Base-by-base conservation (phyloP, 1,140 invertebrate species). In the Tenebrio molitor region DNA sequence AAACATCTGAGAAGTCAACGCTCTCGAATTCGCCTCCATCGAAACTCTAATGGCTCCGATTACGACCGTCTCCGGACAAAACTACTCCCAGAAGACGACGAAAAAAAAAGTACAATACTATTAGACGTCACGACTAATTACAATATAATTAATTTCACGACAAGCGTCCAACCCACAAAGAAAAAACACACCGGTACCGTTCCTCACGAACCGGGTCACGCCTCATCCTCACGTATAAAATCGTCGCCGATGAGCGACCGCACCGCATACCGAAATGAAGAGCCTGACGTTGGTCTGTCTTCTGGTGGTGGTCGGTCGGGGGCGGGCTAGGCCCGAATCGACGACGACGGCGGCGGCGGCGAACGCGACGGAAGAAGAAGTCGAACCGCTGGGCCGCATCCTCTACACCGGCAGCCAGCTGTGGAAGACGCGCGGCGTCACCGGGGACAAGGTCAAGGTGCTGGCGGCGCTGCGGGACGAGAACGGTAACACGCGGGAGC, bases 391-490 rank as follows among this genome's bases (percentile, higher is more conserved):
- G 62, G 74, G 69, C 12, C 81, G 74, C 64, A 72, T 87, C n/a
- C 83, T 81, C 0, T 88, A 88, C 72, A 83, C 84, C 1, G 86
- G 86, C 0, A 83, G 83, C 5, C 86, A 87, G 78, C 71, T 88
- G 2, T 87, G 86, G 85, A 83, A 85, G 70, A 81, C 87, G 4
- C 39, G 70, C 0, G 33, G 79, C 8, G 81, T 81, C 4, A 69
- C 72, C 1, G 79, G 81, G 1, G 83, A 84, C 0, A 82, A 85
- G 65, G 69, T 76, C 1, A 79, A 83, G n/a, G 81, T 83, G 16
- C 72, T 87, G 1, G 77, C 77, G 2, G 83, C 81, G 70, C 78
- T 86, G 17, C 80, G 84, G 69, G 84, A 86, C n/a, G 81, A 80
- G 67, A 83, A 83, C 77, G 83, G 86, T 85, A 78, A 72, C 2